Percentiles rank a stretch among this genome's conserved stretches.
These are phyloP conservation scores for Catalaphyllia jardinei DNA, from an alignment of 64 coral and sea anemone genomes.

Conservation along the genomic window DNA sequence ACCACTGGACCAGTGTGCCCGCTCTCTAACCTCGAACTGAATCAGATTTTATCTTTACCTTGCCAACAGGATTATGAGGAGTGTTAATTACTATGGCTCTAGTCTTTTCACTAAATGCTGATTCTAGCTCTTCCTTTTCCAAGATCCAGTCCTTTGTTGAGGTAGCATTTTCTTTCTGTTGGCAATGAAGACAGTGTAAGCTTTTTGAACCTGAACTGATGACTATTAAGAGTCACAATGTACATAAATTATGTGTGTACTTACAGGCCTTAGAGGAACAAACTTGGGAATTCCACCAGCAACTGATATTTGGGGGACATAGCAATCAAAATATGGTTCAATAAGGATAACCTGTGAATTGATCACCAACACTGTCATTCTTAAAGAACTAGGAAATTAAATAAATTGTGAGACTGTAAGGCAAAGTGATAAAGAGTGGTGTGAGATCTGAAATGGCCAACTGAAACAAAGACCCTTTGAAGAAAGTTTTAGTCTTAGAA, in stretches of 20 bases:
- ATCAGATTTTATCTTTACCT: conserved; percentile 43
- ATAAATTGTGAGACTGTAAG: too few species aligned
- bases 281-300: conserved; percentile 89
- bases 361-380: neutral
- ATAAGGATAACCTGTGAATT: conserved; percentile 80
- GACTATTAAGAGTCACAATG: neutral
- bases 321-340: conserved; percentile 98
- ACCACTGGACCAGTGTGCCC: too few species aligned
- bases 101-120: conserved; percentile 87
- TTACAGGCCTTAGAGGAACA: conserved; percentile 81
- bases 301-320: conserved; percentile 67
- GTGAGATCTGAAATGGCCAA: too few species aligned
- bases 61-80: conserved; percentile 90
- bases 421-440: too few species aligned
- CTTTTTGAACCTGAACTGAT: neutral
- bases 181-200: neutral
- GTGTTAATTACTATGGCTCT: conserved; percentile 92
- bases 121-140: conserved; percentile 76
- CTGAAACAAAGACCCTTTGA: too few species aligned
- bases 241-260: neutral
- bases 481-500: too few species aligned
- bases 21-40: neutral
- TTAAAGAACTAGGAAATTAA: neutral
- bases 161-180: conserved; percentile 61
- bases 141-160: conserved; percentile 79